Conservation (phyloP, 1,140 invertebrate species). For the Papilio xuthus region DNA sequence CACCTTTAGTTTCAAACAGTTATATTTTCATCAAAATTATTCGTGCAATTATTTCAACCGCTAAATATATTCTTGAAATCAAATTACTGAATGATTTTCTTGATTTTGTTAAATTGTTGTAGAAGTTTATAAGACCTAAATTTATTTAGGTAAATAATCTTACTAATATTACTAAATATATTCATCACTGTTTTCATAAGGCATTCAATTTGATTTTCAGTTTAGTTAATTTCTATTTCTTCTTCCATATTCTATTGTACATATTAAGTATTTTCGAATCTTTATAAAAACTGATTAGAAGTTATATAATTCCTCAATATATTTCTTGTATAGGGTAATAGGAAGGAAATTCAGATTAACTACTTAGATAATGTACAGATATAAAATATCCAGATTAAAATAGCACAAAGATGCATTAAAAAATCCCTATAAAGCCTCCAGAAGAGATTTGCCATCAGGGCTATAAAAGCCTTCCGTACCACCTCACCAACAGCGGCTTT, state of each 20-base stretch:
- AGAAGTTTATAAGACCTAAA: not conserved
- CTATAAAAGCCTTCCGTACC: too few species aligned
- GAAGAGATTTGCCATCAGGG: too few species aligned
- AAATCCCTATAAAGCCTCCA: too few species aligned
- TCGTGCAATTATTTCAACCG: not conserved
- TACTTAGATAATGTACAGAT: not conserved
- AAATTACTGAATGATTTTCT: not conserved
- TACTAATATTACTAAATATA: not conserved
- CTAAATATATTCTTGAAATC: not conserved
- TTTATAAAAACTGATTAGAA: not conserved
- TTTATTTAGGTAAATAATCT: too few species aligned
- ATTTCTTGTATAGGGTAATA: not conserved
- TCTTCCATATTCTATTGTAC: not conserved
- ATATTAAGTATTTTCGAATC: not conserved
- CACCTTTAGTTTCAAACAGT: too few species aligned
- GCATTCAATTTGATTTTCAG: not conserved
- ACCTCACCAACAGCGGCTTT: too few species aligned
- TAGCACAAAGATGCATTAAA: too few species aligned
- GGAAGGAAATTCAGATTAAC: not conserved
- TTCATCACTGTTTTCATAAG: too few species aligned
- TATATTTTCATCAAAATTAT: too few species aligned
- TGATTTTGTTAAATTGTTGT: not conserved
- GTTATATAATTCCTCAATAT: not conserved
- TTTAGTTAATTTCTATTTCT: not conserved
- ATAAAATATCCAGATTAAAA: not conserved